phyloP scores from a whole-genome alignment of 2,797 vertebrate genomes.

The Enteromius afrohamiltoni region DNA sequence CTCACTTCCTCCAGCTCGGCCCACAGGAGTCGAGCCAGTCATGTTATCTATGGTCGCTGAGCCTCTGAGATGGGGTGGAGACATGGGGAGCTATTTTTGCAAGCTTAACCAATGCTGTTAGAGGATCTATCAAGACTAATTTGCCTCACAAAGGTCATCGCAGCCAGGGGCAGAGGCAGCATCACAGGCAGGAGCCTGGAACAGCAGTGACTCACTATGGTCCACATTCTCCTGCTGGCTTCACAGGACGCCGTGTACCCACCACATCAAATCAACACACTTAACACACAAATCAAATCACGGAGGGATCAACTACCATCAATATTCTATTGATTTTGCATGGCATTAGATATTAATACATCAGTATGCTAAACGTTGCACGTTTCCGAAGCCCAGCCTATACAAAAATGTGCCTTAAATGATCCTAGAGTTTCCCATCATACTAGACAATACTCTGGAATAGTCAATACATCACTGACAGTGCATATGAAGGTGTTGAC shows the following conservation, averaged over 20 bases:
- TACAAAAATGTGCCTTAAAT: background rate
- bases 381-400: background rate
- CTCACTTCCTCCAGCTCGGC: background rate
- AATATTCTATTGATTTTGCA: conserved; percentile 37
- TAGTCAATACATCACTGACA: background rate
- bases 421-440: background rate
- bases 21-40: conserved; percentile 5
- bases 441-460: background rate
- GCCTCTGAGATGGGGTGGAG: conserved; percentile 40
- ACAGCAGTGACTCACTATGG: conserved; percentile 58
- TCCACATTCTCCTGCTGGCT: conserved; percentile 58
- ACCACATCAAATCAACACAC: conserved; percentile 35
- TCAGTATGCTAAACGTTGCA: conserved; percentile 3
- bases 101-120: conserved; percentile 51
- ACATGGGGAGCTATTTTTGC: conserved; percentile 45
- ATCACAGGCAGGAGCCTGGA: conserved; percentile 40
- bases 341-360: conserved; percentile 31
- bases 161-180: conserved; percentile 66
- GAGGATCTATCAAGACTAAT: conserved; percentile 72
- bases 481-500: background rate
- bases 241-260: conserved; percentile 43
- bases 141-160: conserved; percentile 74
- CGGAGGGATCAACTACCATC: conserved; percentile 10
- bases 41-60: conserved; percentile 38
- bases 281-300: background rate